Conservation (phyloP, 2,797 vertebrate species). For the Alauda arvensis region DNA sequence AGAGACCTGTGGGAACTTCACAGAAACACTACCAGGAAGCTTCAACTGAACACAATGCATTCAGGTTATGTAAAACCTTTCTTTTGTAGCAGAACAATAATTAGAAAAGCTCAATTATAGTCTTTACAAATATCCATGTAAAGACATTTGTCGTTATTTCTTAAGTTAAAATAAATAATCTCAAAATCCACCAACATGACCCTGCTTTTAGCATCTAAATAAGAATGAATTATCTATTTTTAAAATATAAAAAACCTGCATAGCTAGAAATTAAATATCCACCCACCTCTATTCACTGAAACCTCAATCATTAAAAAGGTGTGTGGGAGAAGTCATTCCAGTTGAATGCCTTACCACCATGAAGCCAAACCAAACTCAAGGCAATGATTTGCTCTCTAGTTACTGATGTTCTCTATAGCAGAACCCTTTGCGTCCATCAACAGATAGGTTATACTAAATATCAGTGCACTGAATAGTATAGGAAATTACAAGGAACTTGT, state of each 20-base stretch:
- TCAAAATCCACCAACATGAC: background rate
- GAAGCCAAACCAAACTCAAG: constrained; percentile 8
- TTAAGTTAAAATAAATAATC: constrained; percentile 16
- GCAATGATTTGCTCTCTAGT: background rate
- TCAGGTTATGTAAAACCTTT: constrained; percentile 7
- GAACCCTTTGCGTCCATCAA: background rate
- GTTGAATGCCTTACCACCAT: background rate
- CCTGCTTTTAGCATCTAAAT: background rate
- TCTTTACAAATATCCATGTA: background rate
- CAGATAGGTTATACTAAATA: background rate
- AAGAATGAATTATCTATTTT: constrained; percentile 1
- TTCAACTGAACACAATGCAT: background rate
- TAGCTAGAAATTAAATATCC: background rate
- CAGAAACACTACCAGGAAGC: background rate
- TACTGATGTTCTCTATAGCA: background rate
- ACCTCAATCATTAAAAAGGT: constrained; percentile 1
- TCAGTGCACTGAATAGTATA: background rate
- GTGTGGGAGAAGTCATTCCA: constrained; percentile 8
- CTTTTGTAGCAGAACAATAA: background rate
- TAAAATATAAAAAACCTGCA: background rate
- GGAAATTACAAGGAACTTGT: background rate
- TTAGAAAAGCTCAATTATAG: background rate
- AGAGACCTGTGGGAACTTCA: background rate
- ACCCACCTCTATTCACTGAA: constrained; percentile 16
- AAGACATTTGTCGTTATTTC: background rate